Evolutionary conservation across 2,888 invertebrate species (phyloP), one percentile per base, ranked within the genome.

Genomic region (Melieria picta): DNA sequence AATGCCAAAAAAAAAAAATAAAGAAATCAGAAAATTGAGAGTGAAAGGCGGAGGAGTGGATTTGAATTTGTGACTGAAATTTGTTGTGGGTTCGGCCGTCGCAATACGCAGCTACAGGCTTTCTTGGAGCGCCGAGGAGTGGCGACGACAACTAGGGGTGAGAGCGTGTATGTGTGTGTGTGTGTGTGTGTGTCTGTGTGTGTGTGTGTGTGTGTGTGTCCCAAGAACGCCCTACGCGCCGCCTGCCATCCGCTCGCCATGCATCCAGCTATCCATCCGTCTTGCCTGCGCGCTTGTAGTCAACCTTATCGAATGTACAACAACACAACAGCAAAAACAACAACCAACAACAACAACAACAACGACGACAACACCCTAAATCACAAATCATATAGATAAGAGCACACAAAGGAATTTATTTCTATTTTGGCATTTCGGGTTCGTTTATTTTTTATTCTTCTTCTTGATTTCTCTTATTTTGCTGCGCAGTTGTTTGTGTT

Each of bases 371-470:
- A 82, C 82, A 82, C 84, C 82, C 81, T 81, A 80, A 81, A 82
- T 81, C 85, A 85, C 85, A 85, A 86, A 85, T 85, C 86, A 86
- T 85, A 84, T 82, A 85, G 85, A 86, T 85, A 85, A 85, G 84
- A 84, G 81, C 80, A 82, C 81, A 85, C 83, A 85, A 86, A 82
- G 80, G 80, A 84, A 84, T 83, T 81, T 83, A 82, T 83, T 84
- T 82, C 78, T 79, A 80, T 82, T 84, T 84, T 80, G 77, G 79
- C 77, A 43, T 66, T 64, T 71, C 30, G 65, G 60, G 43, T 48
- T 55, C 65, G 30, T 16, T 50, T 60, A 52, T 16, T 58, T 60
- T 42, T 64, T 72, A 45, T 47, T 46, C 50, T 47, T 42, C 52
- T 63, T 62, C 7, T 58, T 63, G 48, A 42, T 48, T 58, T 30